Base-by-base conservation (phyloP, 2,888 invertebrate genomes). In the Junonia oenone region DNA sequence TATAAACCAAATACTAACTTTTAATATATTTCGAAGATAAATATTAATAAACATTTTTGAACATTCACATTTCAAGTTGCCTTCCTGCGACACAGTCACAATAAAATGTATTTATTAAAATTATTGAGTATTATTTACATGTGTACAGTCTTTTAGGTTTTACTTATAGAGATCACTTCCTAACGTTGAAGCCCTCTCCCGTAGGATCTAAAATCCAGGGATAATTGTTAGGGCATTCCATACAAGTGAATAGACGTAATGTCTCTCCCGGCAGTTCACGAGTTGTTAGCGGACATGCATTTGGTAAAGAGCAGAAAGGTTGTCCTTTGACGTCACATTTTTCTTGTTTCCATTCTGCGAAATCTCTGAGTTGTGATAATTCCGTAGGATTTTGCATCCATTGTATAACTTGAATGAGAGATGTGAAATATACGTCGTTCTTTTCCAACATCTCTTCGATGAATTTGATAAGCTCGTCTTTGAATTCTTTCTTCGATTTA, bases 361-460 rank as follows among this genome's bases (percentile, higher is more conserved):
- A 98, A 78, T 98, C 97, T 68, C 97, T 92, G 48, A 98, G 92
- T 33, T 94, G 94, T 45, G 96, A 94, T 64, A 97, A 78, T 82
- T 97, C 97, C 27, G 96, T 97, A 53, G 98, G 98, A 71, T 95
- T 96, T 85, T 98, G 97, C 96, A 98, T 98, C 97, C 97, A 98
- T 83, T 97, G 97, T 73, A 98, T 96, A 26, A 97, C 97, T 92
- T 96, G 92, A 68, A 97, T 93, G 91, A 96, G 95, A 59, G 97
- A 97, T 61, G 97, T 96, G 82, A 98, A 98, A 91, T 97, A 98
- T 26, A 98, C 97, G 75, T 98, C 97, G 75, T 95, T 96, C 74
- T 95, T 93, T 67, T 92, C 94, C 68, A 96, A 87, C 95, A 97
- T 96, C 83, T 98, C 98, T 89, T 97, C 97, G 68, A 98, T 97